Conservation (phyloP, 2,113 vertebrate genomes). For the Phrynosoma platyrhinos region DNA sequence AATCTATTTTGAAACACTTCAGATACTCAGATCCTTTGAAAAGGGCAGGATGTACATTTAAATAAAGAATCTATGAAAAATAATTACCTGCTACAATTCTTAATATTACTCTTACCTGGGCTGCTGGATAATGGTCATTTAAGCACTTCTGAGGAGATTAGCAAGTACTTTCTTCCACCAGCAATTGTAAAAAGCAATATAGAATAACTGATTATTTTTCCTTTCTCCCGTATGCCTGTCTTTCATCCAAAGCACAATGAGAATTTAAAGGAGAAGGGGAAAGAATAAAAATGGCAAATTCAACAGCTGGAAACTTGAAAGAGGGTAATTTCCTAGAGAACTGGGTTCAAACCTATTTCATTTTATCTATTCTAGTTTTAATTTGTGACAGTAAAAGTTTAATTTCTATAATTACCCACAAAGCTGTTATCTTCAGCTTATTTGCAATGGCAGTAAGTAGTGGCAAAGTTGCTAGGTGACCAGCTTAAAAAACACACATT, state of each 20-base stretch:
- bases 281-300: slow-evolving; percentile 13
- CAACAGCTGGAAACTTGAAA: slow-evolving; percentile 23
- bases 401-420: slow-evolving; percentile 28
- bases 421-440: slow-evolving; percentile 17
- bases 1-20: neutral
- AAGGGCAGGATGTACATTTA: neutral
- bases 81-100: slow-evolving; percentile 5
- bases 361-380: slow-evolving; percentile 36
- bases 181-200: slow-evolving; percentile 29
- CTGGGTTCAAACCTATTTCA: slow-evolving; percentile 29
- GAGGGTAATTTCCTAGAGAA: slow-evolving; percentile 12
- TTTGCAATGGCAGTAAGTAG: neutral
- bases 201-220: slow-evolving; percentile 26
- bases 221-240: neutral
- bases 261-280: neutral
- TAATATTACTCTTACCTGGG: slow-evolving; percentile 11
- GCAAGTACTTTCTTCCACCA: slow-evolving; percentile 4
- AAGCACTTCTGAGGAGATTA: slow-evolving; percentile 20
- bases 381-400: slow-evolving; percentile 11
- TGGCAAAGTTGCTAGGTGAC: slow-evolving; percentile 27
- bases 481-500: slow-evolving; percentile 29
- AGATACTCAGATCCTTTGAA: neutral
- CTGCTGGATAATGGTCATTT: slow-evolving; percentile 20
- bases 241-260: slow-evolving; percentile 15
- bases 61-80: neutral